These are phyloP conservation scores for Rhysida immarginata DNA, from an alignment of 1,140 invertebrate genomes.

Conservation along the genomic window DNA sequence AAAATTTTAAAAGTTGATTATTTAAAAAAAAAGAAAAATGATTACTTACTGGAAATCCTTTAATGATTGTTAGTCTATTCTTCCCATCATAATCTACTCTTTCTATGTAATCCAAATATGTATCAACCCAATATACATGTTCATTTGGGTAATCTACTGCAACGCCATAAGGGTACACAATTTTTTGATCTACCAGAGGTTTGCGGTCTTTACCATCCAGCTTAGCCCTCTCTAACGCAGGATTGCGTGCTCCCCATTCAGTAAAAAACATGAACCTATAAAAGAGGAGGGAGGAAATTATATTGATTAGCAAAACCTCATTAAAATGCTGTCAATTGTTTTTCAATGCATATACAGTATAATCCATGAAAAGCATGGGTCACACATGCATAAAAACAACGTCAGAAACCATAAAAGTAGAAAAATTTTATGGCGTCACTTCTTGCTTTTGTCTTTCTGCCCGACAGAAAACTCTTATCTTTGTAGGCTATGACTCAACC, in stretches of 20 bases:
- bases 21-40: constrained; percentile 4
- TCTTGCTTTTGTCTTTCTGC: too few species aligned
- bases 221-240: constrained; percentile 42
- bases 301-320: too few species aligned
- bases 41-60: constrained; percentile 36
- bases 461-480: too few species aligned
- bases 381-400: too few species aligned
- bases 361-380: too few species aligned
- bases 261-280: constrained; percentile 55
- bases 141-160: constrained; percentile 52
- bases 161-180: constrained; percentile 55
- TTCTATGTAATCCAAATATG: constrained; percentile 55
- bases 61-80: constrained; percentile 45
- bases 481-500: too few species aligned
- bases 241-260: constrained; percentile 45
- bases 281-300: constrained; percentile 6
- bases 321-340: too few species aligned
- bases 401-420: too few species aligned
- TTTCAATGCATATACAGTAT: too few species aligned
- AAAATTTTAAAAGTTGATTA: neutral
- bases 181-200: constrained; percentile 38
- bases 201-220: constrained; percentile 42
- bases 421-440: too few species aligned
- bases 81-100: constrained; percentile 50
- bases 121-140: constrained; percentile 63